These are phyloP conservation scores for Macrophya annulata DNA, from an alignment of 2,888 invertebrate species.

Conservation along the genomic window DNA sequence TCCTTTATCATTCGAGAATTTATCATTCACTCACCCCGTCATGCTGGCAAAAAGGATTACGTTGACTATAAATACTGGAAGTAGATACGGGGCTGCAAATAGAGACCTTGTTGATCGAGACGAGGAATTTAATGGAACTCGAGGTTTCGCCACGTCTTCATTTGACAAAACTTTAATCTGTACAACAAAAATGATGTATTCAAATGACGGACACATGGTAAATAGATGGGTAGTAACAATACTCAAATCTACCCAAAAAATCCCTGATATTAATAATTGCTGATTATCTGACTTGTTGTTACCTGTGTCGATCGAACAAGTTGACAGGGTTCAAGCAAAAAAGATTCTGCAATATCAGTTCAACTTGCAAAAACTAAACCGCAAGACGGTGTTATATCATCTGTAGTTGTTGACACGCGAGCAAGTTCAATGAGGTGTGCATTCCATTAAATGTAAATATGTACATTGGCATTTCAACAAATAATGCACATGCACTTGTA, in stretches of 20 bases:
- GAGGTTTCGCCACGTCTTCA: slow-evolving; percentile 26
- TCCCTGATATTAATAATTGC: not conserved
- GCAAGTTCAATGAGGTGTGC: not conserved
- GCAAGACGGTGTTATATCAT: not conserved
- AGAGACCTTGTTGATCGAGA: slow-evolving; percentile 81
- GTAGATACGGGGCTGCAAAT: slow-evolving; percentile 84
- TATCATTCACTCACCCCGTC: slow-evolving; percentile 82
- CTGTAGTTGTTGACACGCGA: slow-evolving; percentile 30
- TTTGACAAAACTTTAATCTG: slow-evolving; percentile 78
- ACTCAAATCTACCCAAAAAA: not conserved
- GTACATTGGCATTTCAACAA: not conserved
- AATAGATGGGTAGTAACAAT: not conserved
- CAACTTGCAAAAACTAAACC: not conserved
- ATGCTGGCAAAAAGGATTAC: slow-evolving; percentile 85
- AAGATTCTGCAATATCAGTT: not conserved
- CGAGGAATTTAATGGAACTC: slow-evolving; percentile 54
- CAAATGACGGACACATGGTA: slow-evolving; percentile 1
- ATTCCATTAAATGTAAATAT: slow-evolving; percentile 19
- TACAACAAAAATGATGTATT: slow-evolving; percentile 55
- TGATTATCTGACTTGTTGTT: not conserved
- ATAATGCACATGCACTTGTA: not conserved
- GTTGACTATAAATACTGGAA: slow-evolving; percentile 84
- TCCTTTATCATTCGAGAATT: not conserved
- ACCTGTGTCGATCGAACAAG: slow-evolving; percentile 13
- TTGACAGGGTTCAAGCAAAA: not conserved